Evolutionary conservation across 2,888 invertebrate species (phyloP).

Genomic region (Ichneumon xanthorius): DNA sequence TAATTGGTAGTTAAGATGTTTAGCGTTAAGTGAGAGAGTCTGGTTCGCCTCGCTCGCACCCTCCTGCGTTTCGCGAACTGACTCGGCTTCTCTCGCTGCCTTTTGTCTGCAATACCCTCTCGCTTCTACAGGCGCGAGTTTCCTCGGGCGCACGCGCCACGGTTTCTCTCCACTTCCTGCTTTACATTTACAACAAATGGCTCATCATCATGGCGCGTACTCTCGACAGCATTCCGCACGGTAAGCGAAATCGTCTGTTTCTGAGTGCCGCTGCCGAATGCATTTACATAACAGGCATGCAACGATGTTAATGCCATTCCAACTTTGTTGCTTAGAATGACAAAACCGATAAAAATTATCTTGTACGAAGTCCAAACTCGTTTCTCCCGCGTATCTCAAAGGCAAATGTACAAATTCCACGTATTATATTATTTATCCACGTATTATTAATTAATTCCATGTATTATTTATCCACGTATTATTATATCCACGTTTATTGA

Average conservation of each 20-base stretch:
- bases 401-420: background rate
- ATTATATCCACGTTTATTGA: background rate
- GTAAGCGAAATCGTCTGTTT: background rate
- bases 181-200: constrained; percentile 57
- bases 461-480: too few relatives aligned
- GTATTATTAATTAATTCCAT: too few relatives aligned
- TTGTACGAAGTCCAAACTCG: background rate
- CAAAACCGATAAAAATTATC: background rate
- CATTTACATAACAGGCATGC: constrained; percentile 12
- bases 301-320: background rate
- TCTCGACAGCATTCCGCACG: constrained; percentile 7
- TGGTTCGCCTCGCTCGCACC: constrained; percentile 61
- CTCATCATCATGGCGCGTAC: constrained; percentile 28
- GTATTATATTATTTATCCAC: too few relatives aligned
- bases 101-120: constrained; percentile 27
- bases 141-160: constrained; percentile 48
- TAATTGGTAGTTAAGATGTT: constrained; percentile 82
- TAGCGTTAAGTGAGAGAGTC: constrained; percentile 81
- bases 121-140: constrained; percentile 20
- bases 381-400: background rate
- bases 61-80: constrained; percentile 31
- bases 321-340: constrained; percentile 1
- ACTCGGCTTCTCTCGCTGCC: constrained; percentile 1
- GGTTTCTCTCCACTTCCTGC: constrained; percentile 40
- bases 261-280: constrained; percentile 1